Evolutionary conservation across 2,113 vertebrate species (phyloP).

Genomic region (Centropristis striata): DNA sequence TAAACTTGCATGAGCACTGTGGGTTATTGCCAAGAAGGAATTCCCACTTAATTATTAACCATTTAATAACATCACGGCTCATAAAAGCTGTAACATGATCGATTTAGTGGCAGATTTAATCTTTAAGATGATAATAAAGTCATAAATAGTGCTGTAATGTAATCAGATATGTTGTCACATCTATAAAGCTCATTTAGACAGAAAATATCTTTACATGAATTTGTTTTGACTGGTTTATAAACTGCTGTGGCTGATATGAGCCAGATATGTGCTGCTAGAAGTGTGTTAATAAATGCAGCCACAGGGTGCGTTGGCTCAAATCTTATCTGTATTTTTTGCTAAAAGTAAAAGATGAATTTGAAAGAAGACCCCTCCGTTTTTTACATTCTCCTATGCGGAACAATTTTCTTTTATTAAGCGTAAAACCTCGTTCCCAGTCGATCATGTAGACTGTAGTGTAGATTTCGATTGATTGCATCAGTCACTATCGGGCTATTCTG

Average conservation of each 20-base stretch:
- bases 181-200: constrained; percentile 2
- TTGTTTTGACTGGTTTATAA: constrained; percentile 28
- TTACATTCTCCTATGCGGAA: constrained; percentile 20
- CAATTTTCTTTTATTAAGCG: constrained; percentile 33
- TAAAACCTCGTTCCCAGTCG: constrained; percentile 70
- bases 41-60: constrained; percentile 87
- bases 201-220: not conserved
- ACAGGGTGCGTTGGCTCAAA: not conserved
- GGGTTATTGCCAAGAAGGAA: not conserved
- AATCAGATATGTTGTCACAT: constrained; percentile 77
- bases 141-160: constrained; percentile 84
- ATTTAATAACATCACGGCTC: constrained; percentile 90
- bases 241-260: not conserved
- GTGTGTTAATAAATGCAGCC: not conserved
- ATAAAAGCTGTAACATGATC: constrained; percentile 88
- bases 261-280: not conserved
- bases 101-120: constrained; percentile 13
- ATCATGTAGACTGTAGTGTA: constrained; percentile 83
- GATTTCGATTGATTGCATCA: constrained; percentile 83
- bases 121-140: constrained; percentile 81
- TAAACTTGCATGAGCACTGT: not conserved
- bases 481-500: constrained; percentile 70
- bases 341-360: constrained; percentile 17
- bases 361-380: not conserved
- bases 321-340: not conserved